Percentiles rank a stretch among this genome's conserved stretches.
Conservation (phyloP, 2,113 vertebrate species). For the Cyanoderma ruficeps region DNA sequence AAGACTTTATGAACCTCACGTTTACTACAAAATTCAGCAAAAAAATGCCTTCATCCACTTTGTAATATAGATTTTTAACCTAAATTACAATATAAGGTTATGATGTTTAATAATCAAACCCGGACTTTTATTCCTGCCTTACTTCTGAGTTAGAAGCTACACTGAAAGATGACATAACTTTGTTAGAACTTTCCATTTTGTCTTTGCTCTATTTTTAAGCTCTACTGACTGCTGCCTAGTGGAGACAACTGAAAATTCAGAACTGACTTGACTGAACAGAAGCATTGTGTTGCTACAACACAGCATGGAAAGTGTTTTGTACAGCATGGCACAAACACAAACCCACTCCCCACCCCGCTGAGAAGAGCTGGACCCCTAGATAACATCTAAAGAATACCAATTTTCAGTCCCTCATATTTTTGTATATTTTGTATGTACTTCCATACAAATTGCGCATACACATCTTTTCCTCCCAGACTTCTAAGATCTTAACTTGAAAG, state of each 20-base stretch:
- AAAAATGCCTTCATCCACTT: slow-evolving; percentile 29
- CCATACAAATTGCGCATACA: neutral
- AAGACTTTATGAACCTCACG: slow-evolving; percentile 74
- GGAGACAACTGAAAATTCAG: slow-evolving; percentile 4
- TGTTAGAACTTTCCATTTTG: neutral
- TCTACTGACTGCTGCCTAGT: slow-evolving; percentile 16
- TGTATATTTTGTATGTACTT: neutral
- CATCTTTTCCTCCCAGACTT: neutral
- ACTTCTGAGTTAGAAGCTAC: neutral
- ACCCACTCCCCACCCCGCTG: neutral
- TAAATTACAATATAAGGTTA: neutral
- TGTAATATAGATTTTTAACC: neutral
- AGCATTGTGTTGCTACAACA: neutral
- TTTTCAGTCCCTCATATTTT: neutral
- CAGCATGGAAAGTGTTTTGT: neutral
- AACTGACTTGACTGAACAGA: neutral
- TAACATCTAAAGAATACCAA: fast-evolving
- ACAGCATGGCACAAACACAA: neutral
- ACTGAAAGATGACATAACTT: neutral
- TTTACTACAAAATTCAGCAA: slow-evolving; percentile 73
- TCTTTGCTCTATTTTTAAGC: neutral
- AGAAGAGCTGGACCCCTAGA: neutral
- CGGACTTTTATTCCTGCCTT: neutral
- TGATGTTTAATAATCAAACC: slow-evolving; percentile 34
- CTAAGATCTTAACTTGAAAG: neutral